Evolutionary conservation across 2,113 vertebrate genomes (phyloP), one percentile per base, ranked within the genome.

Genomic region (Peromyscus leucopus): DNA sequence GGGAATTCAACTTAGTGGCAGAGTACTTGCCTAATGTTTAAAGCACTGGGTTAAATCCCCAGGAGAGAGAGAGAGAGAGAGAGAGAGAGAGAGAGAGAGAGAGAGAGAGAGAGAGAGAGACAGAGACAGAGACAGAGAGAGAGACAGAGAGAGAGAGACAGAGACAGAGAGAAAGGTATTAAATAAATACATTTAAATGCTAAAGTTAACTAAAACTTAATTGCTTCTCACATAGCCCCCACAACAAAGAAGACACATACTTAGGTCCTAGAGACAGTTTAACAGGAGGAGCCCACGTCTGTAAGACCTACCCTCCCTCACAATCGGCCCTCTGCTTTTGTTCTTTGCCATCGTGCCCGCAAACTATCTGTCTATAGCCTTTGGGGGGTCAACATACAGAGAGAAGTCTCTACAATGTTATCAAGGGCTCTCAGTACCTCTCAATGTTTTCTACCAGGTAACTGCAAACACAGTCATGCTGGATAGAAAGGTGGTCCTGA

Each of bases 221-320:
- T 31, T 69, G 33, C 31, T 33, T 31, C 28, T 67, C 12, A 69
- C 31, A 0, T 4, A 28, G 26, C 7, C n/a, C 42, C 79, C 39
- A 31, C 1, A 83, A 36, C 1, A 39, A 5, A 28, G 33, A 33
- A 1, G 10, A 57, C 39, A 87, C 0, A 1, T 5, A 5, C 59
- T 63, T 79, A 5, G 46, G n/a, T 85, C 48, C 91, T 51, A 12
- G 46, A 67, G 48, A 57, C 74, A 24, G 51, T 11, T 0, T 0
- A 48, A 36, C 11, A 4, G 72, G 17, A 4, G 72, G 17, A 31
- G 82, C 17, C 21, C 26, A 6, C 0, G 12, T 63, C 3, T 33
- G 0, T 36, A 24, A 46, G 36, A 36, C 24, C n/a, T 9, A 1
- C 0, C 57, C 8, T 15, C 39, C 36, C 48, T 17, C 65, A 24